Percentiles rank a stretch among this genome's conserved stretches.
These are phyloP conservation scores for Mellilla xanthometata DNA, from an alignment of 2,888 invertebrate species.

Conservation along the genomic window DNA sequence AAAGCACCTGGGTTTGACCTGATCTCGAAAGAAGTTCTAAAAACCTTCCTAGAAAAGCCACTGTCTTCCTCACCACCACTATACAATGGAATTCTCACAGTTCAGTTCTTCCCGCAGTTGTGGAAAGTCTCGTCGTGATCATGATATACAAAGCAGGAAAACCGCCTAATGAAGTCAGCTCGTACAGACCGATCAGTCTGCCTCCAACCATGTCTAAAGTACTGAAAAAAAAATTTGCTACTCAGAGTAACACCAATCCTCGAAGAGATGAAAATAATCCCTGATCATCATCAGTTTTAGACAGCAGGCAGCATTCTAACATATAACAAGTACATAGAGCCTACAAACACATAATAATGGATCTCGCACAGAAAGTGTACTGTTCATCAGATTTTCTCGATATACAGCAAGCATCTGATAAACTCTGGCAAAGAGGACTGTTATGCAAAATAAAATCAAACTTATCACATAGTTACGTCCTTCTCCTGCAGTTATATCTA, in stretches of 20 bases:
- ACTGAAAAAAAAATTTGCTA: constrained; percentile 10
- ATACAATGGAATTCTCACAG: constrained; percentile 6
- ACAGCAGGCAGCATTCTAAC: not conserved
- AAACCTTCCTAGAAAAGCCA: constrained; percentile 9
- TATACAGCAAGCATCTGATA: constrained; percentile 30
- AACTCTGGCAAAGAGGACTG: constrained; percentile 29
- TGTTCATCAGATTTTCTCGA: constrained; percentile 11
- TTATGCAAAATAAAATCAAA: constrained; percentile 21
- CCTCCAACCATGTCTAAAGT: constrained; percentile 13
- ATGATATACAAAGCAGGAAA: constrained; percentile 14
- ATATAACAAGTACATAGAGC: constrained; percentile 6
- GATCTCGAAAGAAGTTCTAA: constrained; percentile 9
- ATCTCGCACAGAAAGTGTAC: constrained; percentile 8
- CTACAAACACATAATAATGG: constrained; percentile 1
- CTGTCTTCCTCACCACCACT: not conserved
- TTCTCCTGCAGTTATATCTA: constrained; percentile 17
- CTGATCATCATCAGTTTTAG: constrained; percentile 18
- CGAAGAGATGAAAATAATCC: not conserved
- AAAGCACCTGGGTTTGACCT: constrained; percentile 22
- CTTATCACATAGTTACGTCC: constrained; percentile 6
- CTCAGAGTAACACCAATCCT: constrained; percentile 4
- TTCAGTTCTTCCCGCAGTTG: constrained; percentile 4
- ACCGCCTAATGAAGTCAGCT: constrained; percentile 2
- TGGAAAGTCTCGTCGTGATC: constrained; percentile 15
- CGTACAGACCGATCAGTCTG: constrained; percentile 18